Conservation (phyloP, 2,888 invertebrate species). For the Xanthorhoe spadicearia region DNA sequence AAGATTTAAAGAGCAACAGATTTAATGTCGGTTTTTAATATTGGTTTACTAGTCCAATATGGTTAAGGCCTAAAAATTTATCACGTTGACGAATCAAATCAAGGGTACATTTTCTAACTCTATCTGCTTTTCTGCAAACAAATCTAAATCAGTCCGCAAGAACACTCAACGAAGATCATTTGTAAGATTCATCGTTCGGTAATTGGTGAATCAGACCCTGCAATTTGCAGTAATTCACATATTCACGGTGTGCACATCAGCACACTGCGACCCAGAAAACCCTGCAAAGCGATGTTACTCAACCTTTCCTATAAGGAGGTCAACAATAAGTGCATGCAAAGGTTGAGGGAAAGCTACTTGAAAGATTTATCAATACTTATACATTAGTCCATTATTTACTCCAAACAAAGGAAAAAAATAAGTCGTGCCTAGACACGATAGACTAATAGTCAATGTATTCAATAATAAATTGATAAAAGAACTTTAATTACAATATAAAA, state of each 20-base stretch:
- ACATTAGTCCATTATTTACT: neutral
- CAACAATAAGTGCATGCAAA: conserved; percentile 53
- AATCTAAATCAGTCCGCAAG: no score
- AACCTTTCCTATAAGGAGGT: conserved; percentile 42
- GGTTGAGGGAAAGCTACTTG: conserved; percentile 45
- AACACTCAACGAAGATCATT: no score
- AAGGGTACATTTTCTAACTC: neutral
- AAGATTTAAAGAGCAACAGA: no score
- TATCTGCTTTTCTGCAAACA: no score
- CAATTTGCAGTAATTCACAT: conserved; percentile 24
- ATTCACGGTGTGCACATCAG: conserved; percentile 14
- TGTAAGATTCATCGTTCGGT: neutral
- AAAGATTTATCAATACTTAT: neutral
- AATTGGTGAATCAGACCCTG: conserved; percentile 16
- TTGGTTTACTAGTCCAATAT: no score
- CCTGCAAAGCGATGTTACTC: conserved; percentile 15
- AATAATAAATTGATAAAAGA: no score
- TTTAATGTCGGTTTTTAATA: no score
- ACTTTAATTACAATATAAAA: no score
- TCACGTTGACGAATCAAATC: neutral
- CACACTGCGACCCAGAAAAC: conserved; percentile 26
- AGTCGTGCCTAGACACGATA: no score
- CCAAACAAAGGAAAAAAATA: no score
- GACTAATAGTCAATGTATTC: no score
- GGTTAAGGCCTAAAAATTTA: no score